Conservation (phyloP, 2,888 invertebrate genomes). For the Conus canariensis region DNA sequence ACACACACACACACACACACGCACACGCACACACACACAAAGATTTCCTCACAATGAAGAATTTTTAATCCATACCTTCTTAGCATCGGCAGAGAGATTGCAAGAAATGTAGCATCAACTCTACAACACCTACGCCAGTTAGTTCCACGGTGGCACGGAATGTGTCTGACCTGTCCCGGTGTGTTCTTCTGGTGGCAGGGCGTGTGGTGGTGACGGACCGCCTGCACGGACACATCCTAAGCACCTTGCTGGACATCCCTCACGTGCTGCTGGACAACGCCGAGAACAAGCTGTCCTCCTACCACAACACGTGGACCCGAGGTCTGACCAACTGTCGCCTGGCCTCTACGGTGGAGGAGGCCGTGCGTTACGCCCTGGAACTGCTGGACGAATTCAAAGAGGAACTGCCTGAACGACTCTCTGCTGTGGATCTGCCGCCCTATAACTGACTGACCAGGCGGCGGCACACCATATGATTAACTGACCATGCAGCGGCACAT, state of each 20-base stretch:
- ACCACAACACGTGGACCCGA: slow-evolving; percentile 51
- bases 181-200: slow-evolving; percentile 48
- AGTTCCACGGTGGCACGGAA: too few species aligned
- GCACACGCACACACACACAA: too few species aligned
- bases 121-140: too few species aligned
- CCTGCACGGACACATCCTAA: slow-evolving; percentile 55
- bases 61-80: too few species aligned
- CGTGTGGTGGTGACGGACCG: slow-evolving; percentile 56
- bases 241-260: slow-evolving; percentile 52
- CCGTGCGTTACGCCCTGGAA: slow-evolving; percentile 43
- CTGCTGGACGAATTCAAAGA: slow-evolving; percentile 46
- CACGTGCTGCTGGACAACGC: slow-evolving; percentile 55
- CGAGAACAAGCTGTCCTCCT: slow-evolving; percentile 47
- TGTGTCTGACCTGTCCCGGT: slow-evolving; percentile 24
- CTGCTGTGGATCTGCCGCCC: slow-evolving; percentile 24
- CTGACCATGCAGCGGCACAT: too few species aligned
- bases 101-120: too few species aligned
- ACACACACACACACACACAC: too few species aligned
- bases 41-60: too few species aligned
- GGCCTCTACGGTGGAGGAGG: slow-evolving; percentile 46
- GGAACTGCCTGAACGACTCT: slow-evolving; percentile 26
- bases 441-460: background rate
- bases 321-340: slow-evolving; percentile 47
- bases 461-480: too few species aligned
- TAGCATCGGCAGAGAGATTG: too few species aligned